These are phyloP conservation scores for Anolis carolinensis DNA, from an alignment of 2,113 vertebrate species.

Conservation along the genomic window DNA sequence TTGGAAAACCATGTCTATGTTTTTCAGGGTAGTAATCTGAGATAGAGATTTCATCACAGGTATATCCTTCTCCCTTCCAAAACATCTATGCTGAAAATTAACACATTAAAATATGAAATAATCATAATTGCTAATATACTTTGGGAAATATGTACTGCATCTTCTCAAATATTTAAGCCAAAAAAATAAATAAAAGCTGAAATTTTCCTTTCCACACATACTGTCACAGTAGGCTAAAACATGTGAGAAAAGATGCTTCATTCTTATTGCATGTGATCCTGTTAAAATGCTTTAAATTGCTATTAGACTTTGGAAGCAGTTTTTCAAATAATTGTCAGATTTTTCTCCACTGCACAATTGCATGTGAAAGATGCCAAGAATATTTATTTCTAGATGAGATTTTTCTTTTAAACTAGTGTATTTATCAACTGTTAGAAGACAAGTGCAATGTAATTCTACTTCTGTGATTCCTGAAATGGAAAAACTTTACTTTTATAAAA, in stretches of 20 bases:
- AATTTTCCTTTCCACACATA: neutral
- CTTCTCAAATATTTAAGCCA: neutral
- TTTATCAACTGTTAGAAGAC: neutral
- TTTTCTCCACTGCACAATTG: neutral
- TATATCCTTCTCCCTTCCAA: neutral
- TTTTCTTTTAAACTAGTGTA: neutral
- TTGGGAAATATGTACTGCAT: neutral
- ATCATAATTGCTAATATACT: neutral
- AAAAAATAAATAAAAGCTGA: neutral
- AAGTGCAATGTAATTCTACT: neutral
- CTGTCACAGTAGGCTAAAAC: neutral
- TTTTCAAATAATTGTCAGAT: conserved; percentile 3
- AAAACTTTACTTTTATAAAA: neutral
- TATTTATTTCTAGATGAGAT: neutral
- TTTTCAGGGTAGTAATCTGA: neutral
- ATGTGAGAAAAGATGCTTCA: neutral
- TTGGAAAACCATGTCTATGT: neutral
- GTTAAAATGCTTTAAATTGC: neutral
- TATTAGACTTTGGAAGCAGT: neutral
- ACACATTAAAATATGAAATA: neutral
- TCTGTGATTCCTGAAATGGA: neutral
- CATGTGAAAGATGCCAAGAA: neutral
- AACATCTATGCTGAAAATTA: neutral
- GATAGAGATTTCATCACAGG: neutral
- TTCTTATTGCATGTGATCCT: neutral